Base-by-base conservation (phyloP, 2,888 invertebrate species). In the Tineola bisselliella region DNA sequence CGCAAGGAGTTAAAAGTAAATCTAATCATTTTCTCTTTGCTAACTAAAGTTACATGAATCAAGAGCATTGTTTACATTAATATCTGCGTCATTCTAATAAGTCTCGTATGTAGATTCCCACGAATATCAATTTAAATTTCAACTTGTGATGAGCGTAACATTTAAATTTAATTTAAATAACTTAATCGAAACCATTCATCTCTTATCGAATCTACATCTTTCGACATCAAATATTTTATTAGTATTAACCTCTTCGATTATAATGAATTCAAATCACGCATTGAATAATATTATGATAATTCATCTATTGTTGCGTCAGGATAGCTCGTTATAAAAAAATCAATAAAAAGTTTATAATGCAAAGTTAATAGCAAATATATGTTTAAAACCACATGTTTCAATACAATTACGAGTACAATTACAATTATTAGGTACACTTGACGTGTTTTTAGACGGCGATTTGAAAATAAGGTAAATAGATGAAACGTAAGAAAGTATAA, bases 221-320 rank as follows among this genome's bases (percentile, higher is more conserved):
- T 5, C n/a, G n/a, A 48, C 15, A 48, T 48, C 48, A 48, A 17
- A 5, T 12, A 31, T 48, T 17, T 48, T 48, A 15, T 48, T 48
- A 48, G 3, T 48, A 48, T 13, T 3, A 38, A 48, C n/a, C 15
- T 48, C 48, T 13, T 5, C n/a, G 17, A 3, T 15, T 48, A 17
- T 48, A 48, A 48, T 48, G 48, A 17, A 48, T 48, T 48, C 48
- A 48, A 48, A 48, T 2, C 48, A 15, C 48, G 48, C 17, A 17
- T 48, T 48, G 48, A 48, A 48, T 48, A 48, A 48, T 48, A 48
- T 48, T 48, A 48, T 48, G n/a, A 48, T 38, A 38, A 38, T 48
- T 48, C 15, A 48, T 48, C 48, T 15, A 48, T 48, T 48, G 48
- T 48, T 38, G 48, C n/a, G 43, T 43, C 13, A 13, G 43, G 43